Conservation (phyloP, 2,888 invertebrate species). For the Oscheius sp. region DNA sequence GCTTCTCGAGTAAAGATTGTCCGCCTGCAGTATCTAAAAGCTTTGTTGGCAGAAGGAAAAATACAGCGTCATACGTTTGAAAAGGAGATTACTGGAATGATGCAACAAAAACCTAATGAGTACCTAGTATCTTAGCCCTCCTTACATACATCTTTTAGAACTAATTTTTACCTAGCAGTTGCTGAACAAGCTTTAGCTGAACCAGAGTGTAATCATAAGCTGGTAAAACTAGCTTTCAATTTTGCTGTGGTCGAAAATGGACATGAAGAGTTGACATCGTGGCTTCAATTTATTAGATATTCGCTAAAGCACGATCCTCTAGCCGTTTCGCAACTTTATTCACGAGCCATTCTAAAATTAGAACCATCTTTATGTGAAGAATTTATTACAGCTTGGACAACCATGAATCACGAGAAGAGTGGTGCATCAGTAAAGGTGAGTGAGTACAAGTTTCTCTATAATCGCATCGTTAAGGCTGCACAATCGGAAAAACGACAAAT, state of each 20-base stretch:
- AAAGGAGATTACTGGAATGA: slow-evolving; percentile 4
- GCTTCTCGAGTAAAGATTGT: slow-evolving; percentile 34
- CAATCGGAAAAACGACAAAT: not conserved
- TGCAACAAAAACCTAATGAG: slow-evolving; percentile 33
- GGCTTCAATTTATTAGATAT: slow-evolving; percentile 25
- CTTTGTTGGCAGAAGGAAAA: slow-evolving; percentile 21
- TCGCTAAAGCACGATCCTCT: slow-evolving; percentile 3
- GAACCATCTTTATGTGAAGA: slow-evolving; percentile 5
- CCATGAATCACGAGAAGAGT: slow-evolving; percentile 15
- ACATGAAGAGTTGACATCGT: not conserved
- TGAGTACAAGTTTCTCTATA: not conserved
- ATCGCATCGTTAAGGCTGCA: not conserved
- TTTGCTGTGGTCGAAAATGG: slow-evolving; percentile 25
- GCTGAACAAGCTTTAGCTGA: not conserved
- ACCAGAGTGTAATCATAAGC: not conserved
- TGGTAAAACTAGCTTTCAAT: slow-evolving; percentile 22
- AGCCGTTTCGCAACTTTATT: not conserved
- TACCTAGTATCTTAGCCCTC: not conserved
- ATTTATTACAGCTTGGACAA: slow-evolving; percentile 26
- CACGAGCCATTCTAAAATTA: slow-evolving; percentile 22
- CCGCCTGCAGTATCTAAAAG: slow-evolving; percentile 28
- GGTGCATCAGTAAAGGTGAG: not conserved
- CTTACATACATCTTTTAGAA: not conserved
- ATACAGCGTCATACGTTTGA: not conserved
- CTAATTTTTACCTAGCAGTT: not conserved